phyloP scores from a whole-genome alignment of 2,888 invertebrate genomes.

The Homarus gammarus region DNA sequence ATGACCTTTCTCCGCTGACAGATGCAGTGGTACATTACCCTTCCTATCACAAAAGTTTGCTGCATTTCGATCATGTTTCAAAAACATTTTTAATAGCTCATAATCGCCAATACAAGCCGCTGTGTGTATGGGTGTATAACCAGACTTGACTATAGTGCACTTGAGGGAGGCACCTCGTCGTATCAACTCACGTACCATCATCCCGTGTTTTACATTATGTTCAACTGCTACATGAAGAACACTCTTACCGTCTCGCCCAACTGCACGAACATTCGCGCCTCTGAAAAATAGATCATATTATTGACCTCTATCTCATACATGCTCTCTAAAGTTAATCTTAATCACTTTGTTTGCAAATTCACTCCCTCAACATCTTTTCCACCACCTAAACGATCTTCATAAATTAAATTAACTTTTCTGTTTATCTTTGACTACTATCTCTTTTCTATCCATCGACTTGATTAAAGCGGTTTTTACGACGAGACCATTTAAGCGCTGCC shows the following conservation, averaged over 20 bases:
- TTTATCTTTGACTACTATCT: too few relatives aligned
- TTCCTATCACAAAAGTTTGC: not conserved
- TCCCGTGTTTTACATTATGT: not conserved
- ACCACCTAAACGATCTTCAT: too few relatives aligned
- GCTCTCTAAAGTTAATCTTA: too few relatives aligned
- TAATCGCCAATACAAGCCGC: not conserved
- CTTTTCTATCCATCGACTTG: too few relatives aligned
- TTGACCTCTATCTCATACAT: too few relatives aligned
- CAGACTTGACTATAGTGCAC: not conserved
- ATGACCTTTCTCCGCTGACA: constrained; percentile 21
- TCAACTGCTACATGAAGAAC: constrained; percentile 5
- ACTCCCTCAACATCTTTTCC: too few relatives aligned
- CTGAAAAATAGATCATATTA: constrained; percentile 20
- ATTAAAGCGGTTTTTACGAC: too few relatives aligned
- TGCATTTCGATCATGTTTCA: not conserved
- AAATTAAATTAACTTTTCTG: too few relatives aligned
- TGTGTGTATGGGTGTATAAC: constrained; percentile 6
- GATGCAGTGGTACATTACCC: not conserved
- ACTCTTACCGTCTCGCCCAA: not conserved
- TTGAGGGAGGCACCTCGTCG: not conserved
- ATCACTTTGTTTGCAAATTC: too few relatives aligned
- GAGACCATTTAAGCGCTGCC: too few relatives aligned
- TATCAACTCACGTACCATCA: not conserved
- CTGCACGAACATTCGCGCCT: not conserved
- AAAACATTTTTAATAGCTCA: not conserved